Base-by-base conservation (phyloP, 2,797 vertebrate species). In the Periparus ater region DNA sequence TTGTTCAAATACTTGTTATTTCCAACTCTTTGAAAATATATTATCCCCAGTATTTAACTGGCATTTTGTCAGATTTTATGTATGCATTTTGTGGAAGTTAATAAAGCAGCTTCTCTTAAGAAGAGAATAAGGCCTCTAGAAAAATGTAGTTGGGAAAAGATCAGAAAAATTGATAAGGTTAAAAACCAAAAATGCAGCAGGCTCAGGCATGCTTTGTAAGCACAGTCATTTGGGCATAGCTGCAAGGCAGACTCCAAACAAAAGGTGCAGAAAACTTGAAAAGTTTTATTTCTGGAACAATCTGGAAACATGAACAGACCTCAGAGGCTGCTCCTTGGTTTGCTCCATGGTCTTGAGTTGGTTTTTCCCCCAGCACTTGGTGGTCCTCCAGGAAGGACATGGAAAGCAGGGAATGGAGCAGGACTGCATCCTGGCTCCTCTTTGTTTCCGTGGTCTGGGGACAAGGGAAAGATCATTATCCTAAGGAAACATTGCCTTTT, bases 11-110 rank as follows among this genome's bases (percentile, higher is more conserved):
- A 90, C 17, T 72, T 68, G 7, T 54, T 72, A 29, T 67, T 86
- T 60, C 10, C 26, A 88, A 20, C n/a, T 87, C 77, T 58, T 54
- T 88, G 65, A 90, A 94, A 87, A 95, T 47, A 22, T 17, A 58
- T 47, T 83, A 42, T 82, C 80, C n/a, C 70, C 88, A 48, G 8
- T 71, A 54, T 34, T 13, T 60, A 61, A 26, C n/a, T 36, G 67
- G 27, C 7, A 74, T 89, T 93, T 95, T 93, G 76, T 93, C 78
- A 74, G 27, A 85, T 94, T 96, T 93, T 74, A 68, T 15, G 3
- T 21, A 87, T 40, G 87, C 66, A 34, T 85, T 51, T 89, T 91
- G 62, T 51, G 5, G 21, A 82, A 88, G 11, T 91, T 72, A 80
- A 55, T 55, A 63, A 30, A 42, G 36, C 13, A 85, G 3, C 17